A percentile compares a stretch with the other conserved stretches of the same genome.
Evolutionary conservation across 2,888 invertebrate genomes (phyloP).

Genomic region (Plemyria rubiginata): DNA sequence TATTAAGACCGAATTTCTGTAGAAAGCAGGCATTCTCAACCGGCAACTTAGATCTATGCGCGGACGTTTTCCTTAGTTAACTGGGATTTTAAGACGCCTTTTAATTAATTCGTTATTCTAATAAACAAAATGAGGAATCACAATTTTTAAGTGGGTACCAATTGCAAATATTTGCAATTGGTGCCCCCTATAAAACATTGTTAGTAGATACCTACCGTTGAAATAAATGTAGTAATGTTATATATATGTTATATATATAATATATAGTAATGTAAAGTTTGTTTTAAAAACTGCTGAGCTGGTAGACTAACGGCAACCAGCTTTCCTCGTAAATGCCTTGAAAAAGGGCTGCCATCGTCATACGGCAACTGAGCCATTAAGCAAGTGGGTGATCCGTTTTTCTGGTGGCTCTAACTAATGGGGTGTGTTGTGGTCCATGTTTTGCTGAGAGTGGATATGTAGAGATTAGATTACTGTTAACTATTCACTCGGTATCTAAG

Average conservation of each 20-base stretch:
- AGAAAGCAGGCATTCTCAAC: conserved; percentile 3
- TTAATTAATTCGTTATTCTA: too few species aligned
- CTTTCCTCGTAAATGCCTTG: neutral
- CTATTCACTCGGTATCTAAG: neutral
- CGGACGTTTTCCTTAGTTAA: neutral
- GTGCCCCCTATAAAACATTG: too few species aligned
- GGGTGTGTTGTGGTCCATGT: conserved; percentile 29
- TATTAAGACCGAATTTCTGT: conserved; percentile 26
- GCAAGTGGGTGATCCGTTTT: conserved; percentile 37
- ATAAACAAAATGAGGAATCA: too few species aligned
- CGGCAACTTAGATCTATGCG: neutral
- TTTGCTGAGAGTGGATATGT: conserved; percentile 11
- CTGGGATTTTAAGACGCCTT: neutral
- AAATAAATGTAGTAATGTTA: too few species aligned
- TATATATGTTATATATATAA: too few species aligned
- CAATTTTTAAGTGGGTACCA: too few species aligned
- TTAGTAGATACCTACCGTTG: too few species aligned
- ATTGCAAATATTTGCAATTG: too few species aligned
- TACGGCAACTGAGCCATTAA: conserved; percentile 41
- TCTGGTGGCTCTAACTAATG: conserved; percentile 38
- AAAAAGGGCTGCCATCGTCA: conserved; percentile 22
- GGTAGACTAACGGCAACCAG: neutral
- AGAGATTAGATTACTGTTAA: conserved; percentile 8
- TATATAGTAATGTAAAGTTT: too few species aligned
- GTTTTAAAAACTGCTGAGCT: neutral